Evolutionary conservation across 2,797 vertebrate genomes (phyloP).

Genomic region (Antrozous pallidus): DNA sequence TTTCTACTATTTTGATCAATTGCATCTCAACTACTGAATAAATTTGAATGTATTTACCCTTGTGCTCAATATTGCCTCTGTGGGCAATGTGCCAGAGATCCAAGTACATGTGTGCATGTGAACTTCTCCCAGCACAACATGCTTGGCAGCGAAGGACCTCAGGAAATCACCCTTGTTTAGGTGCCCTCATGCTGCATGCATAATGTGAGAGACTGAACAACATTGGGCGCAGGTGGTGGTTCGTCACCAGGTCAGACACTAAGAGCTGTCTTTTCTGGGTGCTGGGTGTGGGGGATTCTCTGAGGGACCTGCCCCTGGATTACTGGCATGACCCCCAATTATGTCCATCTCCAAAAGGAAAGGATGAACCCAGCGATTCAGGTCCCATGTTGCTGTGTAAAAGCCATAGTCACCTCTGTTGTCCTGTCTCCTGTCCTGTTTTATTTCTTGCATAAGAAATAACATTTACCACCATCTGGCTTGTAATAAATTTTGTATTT

Average conservation of each 20-base stretch:
- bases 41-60: background rate
- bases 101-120: background rate
- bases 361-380: background rate
- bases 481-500: background rate
- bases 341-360: background rate
- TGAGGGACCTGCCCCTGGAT: background rate
- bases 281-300: background rate
- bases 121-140: background rate
- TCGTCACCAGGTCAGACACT: background rate
- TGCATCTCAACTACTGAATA: background rate
- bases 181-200: background rate
- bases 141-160: background rate
- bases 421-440: background rate
- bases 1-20: background rate
- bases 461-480: background rate
- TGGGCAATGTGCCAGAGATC: background rate
- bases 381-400: background rate
- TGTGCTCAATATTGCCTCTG: background rate
- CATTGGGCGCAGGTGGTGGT: no score
- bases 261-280: background rate
- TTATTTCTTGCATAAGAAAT: background rate
- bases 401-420: background rate
- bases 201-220: background rate
- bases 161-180: background rate
- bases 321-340: background rate